Base-by-base conservation (phyloP, 2,797 vertebrate species). In the Pampus argenteus region DNA sequence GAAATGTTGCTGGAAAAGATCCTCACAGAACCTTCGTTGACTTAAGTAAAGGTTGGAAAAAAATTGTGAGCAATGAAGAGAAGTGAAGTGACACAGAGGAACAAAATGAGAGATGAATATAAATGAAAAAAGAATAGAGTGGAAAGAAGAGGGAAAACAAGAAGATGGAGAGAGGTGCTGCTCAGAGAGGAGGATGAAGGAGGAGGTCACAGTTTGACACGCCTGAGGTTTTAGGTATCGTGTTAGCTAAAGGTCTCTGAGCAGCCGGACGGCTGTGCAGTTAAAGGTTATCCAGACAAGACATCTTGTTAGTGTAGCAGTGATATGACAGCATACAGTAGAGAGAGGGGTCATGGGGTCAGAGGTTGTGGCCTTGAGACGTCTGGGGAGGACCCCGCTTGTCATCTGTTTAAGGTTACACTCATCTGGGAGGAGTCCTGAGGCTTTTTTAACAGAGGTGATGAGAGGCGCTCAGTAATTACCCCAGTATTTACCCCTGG, bases 221-320 rank as follows among this genome's bases (percentile, higher is more conserved):
- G 5, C 55, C 47, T 20, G 2, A 52, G 77, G 62, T 83, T 78
- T 78, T 66, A 79, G 75, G 68, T 86, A 76, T 60, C 48, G 58
- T 87, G 83, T 89, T 91, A 71, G 88, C 74, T 87, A 93, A 92
- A 93, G 90, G 91, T 92, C 88, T 89, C 78, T 49, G 80, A 86
- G 80, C 87, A 89, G 84, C 69, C 2, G 47, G 65, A 45, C 26
- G 63, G 76, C 78, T 84, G 79, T 69, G 68, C 71, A 78, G 86
- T 86, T 85, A 93, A 94, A 93, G 91, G 93, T 93, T 92, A 90
- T 78, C 65, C 44, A 83, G 87, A 88, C 77, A 78, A 73, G 65
- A 64, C 85, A 28, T 87, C 89, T 91, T 91, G 92, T 93, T 91
- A 92, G 88, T 61, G 79, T 48, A 18, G 55, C 71, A 17, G 62